Conservation (phyloP, 2,797 vertebrate species). For the Coregonus sp. region DNA sequence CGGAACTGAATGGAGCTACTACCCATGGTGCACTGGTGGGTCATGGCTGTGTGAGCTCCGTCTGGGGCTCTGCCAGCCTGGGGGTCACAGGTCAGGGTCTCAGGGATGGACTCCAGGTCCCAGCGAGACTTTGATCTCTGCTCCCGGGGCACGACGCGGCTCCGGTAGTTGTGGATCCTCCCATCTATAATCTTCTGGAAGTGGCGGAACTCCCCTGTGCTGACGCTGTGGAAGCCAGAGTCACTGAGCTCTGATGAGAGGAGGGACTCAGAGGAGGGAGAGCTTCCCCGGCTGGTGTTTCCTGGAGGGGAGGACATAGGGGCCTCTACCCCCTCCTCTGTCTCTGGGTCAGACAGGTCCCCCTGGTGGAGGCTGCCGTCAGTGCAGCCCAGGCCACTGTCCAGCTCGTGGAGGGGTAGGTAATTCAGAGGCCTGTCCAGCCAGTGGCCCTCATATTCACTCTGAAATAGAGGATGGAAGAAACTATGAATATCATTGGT, state of each 20-base stretch:
- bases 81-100: constrained; percentile 56
- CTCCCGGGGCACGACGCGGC: constrained; percentile 49
- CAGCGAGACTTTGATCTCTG: constrained; percentile 64
- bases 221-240: constrained; percentile 71
- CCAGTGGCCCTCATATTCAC: constrained; percentile 49
- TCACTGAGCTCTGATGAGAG: constrained; percentile 68
- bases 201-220: constrained; percentile 64
- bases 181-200: constrained; percentile 65
- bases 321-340: constrained; percentile 44
- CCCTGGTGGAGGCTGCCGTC: constrained; percentile 58
- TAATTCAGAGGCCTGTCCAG: constrained; percentile 53
- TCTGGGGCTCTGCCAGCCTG: not conserved
- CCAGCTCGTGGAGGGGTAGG: constrained; percentile 64
- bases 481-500: not conserved
- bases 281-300: constrained; percentile 42
- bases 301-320: constrained; percentile 61
- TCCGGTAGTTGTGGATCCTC: constrained; percentile 41
- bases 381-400: constrained; percentile 65
- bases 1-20: constrained; percentile 68
- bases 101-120: constrained; percentile 76
- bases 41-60: not conserved
- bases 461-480: constrained; percentile 43
- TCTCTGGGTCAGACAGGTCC: constrained; percentile 63
- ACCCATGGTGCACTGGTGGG: constrained; percentile 10
- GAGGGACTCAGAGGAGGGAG: constrained; percentile 64